Base-by-base conservation (phyloP, 2,113 vertebrate genomes). In the Callopanchax toddi region DNA sequence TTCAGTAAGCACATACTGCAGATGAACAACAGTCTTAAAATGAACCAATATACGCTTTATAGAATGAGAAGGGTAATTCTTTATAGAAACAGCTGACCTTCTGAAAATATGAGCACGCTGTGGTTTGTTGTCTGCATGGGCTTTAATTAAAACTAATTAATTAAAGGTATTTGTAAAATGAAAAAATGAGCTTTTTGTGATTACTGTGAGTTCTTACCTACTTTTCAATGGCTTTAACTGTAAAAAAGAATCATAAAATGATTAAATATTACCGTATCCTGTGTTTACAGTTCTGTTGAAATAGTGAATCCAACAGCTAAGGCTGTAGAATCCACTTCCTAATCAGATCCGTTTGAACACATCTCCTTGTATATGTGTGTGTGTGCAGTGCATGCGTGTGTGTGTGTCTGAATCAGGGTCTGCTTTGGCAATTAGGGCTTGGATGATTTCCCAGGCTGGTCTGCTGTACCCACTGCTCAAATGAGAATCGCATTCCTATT, bases 401-500 rank as follows among this genome's bases (percentile, higher is more conserved):
- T 50, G 22, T 40, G 57, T 81, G 34, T 76, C 78, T 86, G 75
- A 86, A 85, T 78, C 77, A 61, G 69, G 85, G 83, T 86, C 84
- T 88, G 89, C 75, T 85, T 79, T 67, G 62, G 85, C 85, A 87
- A 90, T 91, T 89, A 92, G 82, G 86, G 69, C 62, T 83, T 89
- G 88, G 88, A 89, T 80, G 72, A 78, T 74, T 87, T 92, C 90
- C 90, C 88, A 87, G 79, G 74, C 81, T 76, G 78, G 76, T 48
- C 86, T 65, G 67, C 75, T 50, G 69, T 84, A 81, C 76, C 70
- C 76, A 63, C 73, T 46, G 75, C 82, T 89, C 84, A 78, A 82
- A 89, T 80, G 85, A 89, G 86, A 86, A 85, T 90, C 79, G 53
- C 83, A 89, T 87, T 88, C 78, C 78, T 86, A 84, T 90, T 89